Conservation (phyloP, 1,140 invertebrate genomes). For the Scaptomyza pallida region DNA sequence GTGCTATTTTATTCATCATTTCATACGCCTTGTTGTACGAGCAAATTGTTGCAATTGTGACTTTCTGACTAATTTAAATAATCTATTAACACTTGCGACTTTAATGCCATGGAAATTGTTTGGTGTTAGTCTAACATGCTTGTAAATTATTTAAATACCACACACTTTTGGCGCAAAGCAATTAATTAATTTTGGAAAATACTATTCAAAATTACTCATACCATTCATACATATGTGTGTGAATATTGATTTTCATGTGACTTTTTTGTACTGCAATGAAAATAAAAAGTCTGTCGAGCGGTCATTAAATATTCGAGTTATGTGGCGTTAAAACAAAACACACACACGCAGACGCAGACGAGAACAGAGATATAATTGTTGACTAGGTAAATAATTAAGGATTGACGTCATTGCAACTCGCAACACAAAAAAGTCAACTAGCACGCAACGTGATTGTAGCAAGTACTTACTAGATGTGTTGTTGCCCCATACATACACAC, state of each 20-base stretch:
- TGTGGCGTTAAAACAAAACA: not conserved
- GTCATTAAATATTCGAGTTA: slow-evolving; percentile 14
- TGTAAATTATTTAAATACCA: not conserved
- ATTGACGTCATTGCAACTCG: slow-evolving; percentile 58
- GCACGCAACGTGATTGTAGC: slow-evolving; percentile 27
- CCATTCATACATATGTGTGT: not conserved
- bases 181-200: not conserved
- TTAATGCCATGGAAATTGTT: slow-evolving; percentile 9
- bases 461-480: not conserved
- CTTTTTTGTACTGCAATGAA: too few relatives aligned
- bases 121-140: not conserved
- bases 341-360: too few relatives aligned
- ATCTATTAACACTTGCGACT: slow-evolving; percentile 39
- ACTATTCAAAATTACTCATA: not conserved
- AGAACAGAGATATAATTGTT: slow-evolving; percentile 18
- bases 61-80: slow-evolving; percentile 42
- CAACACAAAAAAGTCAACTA: slow-evolving; percentile 4
- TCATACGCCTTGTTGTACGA: slow-evolving; percentile 49
- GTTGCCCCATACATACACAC: not conserved
- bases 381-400: slow-evolving; percentile 56
- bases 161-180: not conserved
- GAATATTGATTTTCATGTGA: too few relatives aligned
- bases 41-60: slow-evolving; percentile 39
- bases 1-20: slow-evolving; percentile 21
- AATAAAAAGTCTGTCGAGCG: not conserved